Percentiles rank a stretch among this genome's conserved stretches.
phyloP scores from a whole-genome alignment of 2,888 invertebrate genomes.

The Drosophila sordidula region DNA sequence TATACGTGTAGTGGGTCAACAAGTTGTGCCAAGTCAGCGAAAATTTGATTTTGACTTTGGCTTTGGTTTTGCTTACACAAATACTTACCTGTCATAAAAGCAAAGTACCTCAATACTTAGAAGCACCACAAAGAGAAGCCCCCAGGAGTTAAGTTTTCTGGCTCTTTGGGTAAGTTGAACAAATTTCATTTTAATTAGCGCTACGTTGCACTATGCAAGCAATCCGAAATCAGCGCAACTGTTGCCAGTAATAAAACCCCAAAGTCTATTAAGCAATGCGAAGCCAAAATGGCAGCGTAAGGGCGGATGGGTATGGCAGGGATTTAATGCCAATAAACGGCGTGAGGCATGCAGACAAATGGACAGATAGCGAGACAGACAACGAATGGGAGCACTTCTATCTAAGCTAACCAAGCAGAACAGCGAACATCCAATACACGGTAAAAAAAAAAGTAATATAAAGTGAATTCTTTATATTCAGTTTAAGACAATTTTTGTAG shows the following conservation, averaged over 20 bases:
- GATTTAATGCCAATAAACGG: constrained; percentile 73
- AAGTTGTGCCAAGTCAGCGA: constrained; percentile 62
- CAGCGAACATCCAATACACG: constrained; percentile 15
- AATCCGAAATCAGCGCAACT: constrained; percentile 38
- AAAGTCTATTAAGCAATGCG: constrained; percentile 71
- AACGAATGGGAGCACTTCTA: constrained; percentile 31
- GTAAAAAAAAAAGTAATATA: not conserved
- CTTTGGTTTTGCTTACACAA: constrained; percentile 55
- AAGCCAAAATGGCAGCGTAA: constrained; percentile 65
- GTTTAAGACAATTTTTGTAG: no score
- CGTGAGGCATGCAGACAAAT: constrained; percentile 38
- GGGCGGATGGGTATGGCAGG: not conserved
- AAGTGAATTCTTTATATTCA: no score
- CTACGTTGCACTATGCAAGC: constrained; percentile 45
- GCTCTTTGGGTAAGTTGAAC: constrained; percentile 27
- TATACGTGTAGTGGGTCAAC: constrained; percentile 55
- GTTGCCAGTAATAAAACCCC: constrained; percentile 60
- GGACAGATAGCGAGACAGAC: constrained; percentile 7
- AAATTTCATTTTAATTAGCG: constrained; percentile 70
- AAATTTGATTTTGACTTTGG: constrained; percentile 53
- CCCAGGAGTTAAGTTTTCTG: constrained; percentile 12
- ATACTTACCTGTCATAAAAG: constrained; percentile 73
- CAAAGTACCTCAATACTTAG: constrained; percentile 47
- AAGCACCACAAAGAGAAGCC: not conserved
- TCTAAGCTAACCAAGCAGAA: constrained; percentile 58